Evolutionary conservation across 2,888 invertebrate genomes (phyloP).

Genomic region (Leptinotarsa haldemani): DNA sequence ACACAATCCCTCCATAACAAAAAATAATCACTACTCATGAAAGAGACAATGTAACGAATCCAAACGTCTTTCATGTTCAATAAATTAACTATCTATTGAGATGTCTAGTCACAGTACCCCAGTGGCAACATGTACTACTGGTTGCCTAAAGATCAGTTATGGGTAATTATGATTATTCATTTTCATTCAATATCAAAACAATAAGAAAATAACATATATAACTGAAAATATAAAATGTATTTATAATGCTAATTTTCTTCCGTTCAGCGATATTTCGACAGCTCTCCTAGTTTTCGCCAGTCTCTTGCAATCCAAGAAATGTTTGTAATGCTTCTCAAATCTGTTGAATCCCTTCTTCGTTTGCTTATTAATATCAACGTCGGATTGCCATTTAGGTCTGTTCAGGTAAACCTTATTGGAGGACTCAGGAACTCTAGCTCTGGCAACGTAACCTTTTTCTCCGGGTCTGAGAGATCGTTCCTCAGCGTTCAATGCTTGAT

Average conservation of each 20-base stretch:
- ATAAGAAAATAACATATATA: too few relatives aligned
- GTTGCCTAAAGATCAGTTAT: too few relatives aligned
- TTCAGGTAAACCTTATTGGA: conserved; percentile 97
- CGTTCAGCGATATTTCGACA: conserved; percentile 95
- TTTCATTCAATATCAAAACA: too few relatives aligned
- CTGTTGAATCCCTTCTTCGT: conserved; percentile 87
- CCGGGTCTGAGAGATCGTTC: conserved; percentile 85
- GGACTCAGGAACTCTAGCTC: conserved; percentile 94
- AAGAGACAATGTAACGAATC: too few relatives aligned
- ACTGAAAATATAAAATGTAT: too few relatives aligned
- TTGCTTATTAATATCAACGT: conserved; percentile 84
- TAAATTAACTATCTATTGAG: too few relatives aligned
- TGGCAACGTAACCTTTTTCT: conserved; percentile 93
- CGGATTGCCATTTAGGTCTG: conserved; percentile 90
- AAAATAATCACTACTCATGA: too few relatives aligned
- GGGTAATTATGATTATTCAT: too few relatives aligned
- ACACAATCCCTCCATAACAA: too few relatives aligned
- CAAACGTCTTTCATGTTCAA: too few relatives aligned
- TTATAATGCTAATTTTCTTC: conserved; percentile 85
- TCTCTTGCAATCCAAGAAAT: conserved; percentile 87
- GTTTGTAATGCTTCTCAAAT: conserved; percentile 93
- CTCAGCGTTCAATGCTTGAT: conserved; percentile 73
- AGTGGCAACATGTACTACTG: too few relatives aligned
- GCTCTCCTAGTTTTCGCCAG: conserved; percentile 84
- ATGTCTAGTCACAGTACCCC: too few relatives aligned